Percentiles rank a stretch among this genome's conserved stretches.
These are phyloP conservation scores for Orthonevra nobilis DNA, from an alignment of 2,888 invertebrate genomes.

Conservation along the genomic window DNA sequence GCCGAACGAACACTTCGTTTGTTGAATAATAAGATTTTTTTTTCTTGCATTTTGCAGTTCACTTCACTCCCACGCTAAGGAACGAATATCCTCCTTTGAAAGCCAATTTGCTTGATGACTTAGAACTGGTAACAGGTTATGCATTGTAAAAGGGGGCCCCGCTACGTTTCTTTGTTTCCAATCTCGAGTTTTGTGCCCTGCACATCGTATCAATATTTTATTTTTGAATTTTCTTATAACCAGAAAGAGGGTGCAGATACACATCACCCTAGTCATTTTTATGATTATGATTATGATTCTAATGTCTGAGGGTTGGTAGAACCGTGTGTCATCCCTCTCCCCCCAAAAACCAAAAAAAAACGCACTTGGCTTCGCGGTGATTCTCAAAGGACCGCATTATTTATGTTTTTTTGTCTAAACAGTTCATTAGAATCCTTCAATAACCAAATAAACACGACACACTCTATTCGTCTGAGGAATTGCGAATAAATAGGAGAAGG, in stretches of 20 bases:
- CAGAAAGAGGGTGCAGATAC: slow-evolving; percentile 13
- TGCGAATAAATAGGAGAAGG: too few relatives aligned
- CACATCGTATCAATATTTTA: slow-evolving; percentile 63
- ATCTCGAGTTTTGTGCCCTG: slow-evolving; percentile 27
- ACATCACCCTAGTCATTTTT: slow-evolving; percentile 10
- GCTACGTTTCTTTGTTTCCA: slow-evolving; percentile 7
- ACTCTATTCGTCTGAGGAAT: too few relatives aligned
- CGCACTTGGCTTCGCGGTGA: slow-evolving; percentile 34
- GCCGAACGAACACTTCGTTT: slow-evolving; percentile 40
- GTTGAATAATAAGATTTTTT: slow-evolving; percentile 68
- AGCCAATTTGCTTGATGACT: slow-evolving; percentile 66
- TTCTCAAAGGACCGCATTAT: slow-evolving; percentile 36
- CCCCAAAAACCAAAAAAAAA: too few relatives aligned
- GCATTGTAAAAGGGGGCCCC: slow-evolving; percentile 42
- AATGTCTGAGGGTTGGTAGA: slow-evolving; percentile 32
- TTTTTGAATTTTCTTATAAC: slow-evolving; percentile 40
- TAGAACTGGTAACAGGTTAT: slow-evolving; percentile 48
- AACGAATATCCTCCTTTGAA: slow-evolving; percentile 10
- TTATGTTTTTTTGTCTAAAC: slow-evolving; percentile 54
- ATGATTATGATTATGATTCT: slow-evolving; percentile 49
- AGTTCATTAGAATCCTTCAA: slow-evolving; percentile 62
- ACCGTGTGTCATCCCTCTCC: neutral
- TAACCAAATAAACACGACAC: slow-evolving; percentile 62
- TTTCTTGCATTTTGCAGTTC: slow-evolving; percentile 62
- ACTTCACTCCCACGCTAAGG: neutral